These are phyloP conservation scores for Python bivittatus DNA, from an alignment of 2,113 vertebrate species.

Conservation along the genomic window DNA sequence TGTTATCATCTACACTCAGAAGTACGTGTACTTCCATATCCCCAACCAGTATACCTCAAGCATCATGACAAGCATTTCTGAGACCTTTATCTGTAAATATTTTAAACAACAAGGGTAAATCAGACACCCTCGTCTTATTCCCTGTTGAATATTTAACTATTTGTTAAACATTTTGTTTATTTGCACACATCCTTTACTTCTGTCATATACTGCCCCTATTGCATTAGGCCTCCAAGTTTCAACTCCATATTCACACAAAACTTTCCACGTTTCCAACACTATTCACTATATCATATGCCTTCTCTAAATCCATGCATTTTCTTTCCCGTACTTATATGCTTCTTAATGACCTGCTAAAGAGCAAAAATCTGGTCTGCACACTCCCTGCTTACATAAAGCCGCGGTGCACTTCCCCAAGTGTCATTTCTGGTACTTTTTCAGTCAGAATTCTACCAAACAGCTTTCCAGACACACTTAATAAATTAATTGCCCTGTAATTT, in stretches of 20 bases:
- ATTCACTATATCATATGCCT: not conserved
- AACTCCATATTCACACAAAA: no score
- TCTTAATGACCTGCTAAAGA: not conserved
- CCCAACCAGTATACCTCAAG: not conserved
- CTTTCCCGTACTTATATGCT: not conserved
- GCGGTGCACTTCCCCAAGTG: not conserved
- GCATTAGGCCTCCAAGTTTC: no score
- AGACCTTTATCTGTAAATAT: no score
- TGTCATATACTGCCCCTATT: no score
- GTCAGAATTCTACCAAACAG: not conserved
- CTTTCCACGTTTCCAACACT: no score
- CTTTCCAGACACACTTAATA: not conserved
- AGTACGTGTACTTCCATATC: not conserved
- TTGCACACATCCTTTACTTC: no score
- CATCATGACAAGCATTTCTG: no score
- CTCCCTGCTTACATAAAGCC: not conserved
- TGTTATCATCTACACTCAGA: not conserved
- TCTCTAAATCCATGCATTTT: not conserved
- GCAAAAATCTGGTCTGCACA: not conserved
- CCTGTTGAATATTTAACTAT: no score
- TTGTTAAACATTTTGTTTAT: no score
- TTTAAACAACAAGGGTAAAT: no score
- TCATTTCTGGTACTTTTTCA: not conserved
- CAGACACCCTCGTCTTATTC: no score
- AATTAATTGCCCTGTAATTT: not conserved